Conservation (phyloP, 2,113 vertebrate genomes). For the Phylloscopus trochiloides region DNA sequence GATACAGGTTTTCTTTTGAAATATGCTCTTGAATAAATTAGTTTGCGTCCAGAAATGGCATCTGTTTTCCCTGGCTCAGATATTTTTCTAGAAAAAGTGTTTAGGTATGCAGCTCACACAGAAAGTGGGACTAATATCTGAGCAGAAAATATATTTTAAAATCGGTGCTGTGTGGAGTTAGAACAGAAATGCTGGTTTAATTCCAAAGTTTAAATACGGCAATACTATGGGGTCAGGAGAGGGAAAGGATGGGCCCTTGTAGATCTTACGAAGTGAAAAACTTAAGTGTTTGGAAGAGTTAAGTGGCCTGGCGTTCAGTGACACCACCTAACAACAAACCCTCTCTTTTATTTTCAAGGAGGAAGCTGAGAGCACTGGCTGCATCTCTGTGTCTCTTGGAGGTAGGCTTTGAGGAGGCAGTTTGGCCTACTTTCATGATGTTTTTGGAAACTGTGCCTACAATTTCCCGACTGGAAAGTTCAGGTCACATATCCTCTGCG, state of each 20-base stretch:
- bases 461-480: not conserved
- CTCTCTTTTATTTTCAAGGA: not conserved
- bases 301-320: not conserved
- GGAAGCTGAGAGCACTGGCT: not conserved
- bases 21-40: slow-evolving; percentile 45
- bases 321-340: not conserved
- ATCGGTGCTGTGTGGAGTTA: not conserved
- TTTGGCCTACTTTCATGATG: not conserved
- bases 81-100: not conserved
- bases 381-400: not conserved
- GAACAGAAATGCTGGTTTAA: not conserved
- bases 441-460: not conserved
- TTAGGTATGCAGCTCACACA: not conserved
- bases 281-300: not conserved
- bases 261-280: not conserved
- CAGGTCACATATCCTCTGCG: fast-evolving
- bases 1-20: slow-evolving; percentile 18
- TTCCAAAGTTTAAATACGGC: not conserved
- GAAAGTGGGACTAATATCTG: not conserved
- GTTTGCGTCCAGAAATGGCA: slow-evolving; percentile 48
- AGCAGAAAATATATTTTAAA: not conserved
- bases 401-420: not conserved
- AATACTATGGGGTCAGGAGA: not conserved
- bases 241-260: not conserved
- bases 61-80: slow-evolving; percentile 50